phyloP scores from a whole-genome alignment of 2,888 invertebrate genomes.

The Ophraella communa region DNA sequence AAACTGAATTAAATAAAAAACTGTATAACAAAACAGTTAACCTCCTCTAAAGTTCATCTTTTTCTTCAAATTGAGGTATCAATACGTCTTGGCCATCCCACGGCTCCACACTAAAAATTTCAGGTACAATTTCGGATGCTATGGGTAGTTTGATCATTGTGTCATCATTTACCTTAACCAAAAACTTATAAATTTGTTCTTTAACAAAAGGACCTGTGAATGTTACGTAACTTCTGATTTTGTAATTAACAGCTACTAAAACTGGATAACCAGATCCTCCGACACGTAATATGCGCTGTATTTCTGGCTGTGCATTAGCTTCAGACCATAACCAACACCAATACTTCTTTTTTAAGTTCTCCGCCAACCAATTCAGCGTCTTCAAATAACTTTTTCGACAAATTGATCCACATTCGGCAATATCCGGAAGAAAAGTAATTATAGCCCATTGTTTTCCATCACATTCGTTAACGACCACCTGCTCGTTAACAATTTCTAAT shows the following conservation, averaged over 20 bases:
- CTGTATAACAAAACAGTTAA: neutral
- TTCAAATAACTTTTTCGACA: constrained; percentile 86
- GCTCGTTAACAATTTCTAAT: constrained; percentile 23
- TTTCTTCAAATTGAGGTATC: constrained; percentile 63
- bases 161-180: constrained; percentile 82
- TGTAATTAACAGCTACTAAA: constrained; percentile 91
- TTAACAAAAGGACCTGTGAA: constrained; percentile 26
- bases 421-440: constrained; percentile 87
- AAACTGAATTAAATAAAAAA: too few species aligned
- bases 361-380: constrained; percentile 74
- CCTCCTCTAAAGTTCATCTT: constrained; percentile 15
- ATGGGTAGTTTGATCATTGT: constrained; percentile 89
- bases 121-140: constrained; percentile 80
- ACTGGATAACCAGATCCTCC: constrained; percentile 92
- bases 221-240: constrained; percentile 77
- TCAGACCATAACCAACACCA: constrained; percentile 98
- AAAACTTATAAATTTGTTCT: constrained; percentile 31
- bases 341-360: constrained; percentile 88
- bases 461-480: constrained; percentile 71
- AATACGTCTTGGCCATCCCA: constrained; percentile 97
- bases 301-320: constrained; percentile 76
- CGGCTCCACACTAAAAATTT: constrained; percentile 69
- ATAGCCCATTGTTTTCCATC: constrained; percentile 87
- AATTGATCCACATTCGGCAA: constrained; percentile 89
- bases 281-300: constrained; percentile 87